These are phyloP conservation scores for Crambe crambe DNA, from an alignment of 37 sponge, comb jelly and placozoan genomes.

Conservation along the genomic window DNA sequence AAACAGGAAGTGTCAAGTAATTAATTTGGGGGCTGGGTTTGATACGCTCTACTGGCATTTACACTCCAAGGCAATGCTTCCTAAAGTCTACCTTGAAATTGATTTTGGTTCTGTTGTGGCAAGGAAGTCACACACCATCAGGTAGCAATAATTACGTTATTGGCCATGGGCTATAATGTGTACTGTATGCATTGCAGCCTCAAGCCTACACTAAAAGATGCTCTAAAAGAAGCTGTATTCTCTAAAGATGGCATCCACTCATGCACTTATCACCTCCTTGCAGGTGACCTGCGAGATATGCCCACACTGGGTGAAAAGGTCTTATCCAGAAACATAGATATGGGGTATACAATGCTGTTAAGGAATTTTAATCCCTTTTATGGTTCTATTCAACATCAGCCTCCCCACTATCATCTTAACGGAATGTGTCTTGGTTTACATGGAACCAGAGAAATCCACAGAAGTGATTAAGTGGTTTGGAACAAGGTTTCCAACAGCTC, in stretches of 20 bases:
- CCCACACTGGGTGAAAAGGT: conserved; percentile 39
- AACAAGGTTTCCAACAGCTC: conserved; percentile 42
- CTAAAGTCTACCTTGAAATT: conserved; percentile 63
- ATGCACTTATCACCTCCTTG: conserved; percentile 46
- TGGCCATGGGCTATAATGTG: neutral
- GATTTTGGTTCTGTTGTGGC: conserved; percentile 64
- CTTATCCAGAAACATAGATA: conserved; percentile 44
- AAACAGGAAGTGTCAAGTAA: conserved; percentile 63
- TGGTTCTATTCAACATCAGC: too few species aligned
- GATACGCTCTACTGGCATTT: conserved; percentile 88
- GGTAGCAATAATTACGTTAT: conserved; percentile 8
- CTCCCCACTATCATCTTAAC: conserved; percentile 79
- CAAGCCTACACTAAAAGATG: conserved; percentile 9
- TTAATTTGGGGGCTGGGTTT: conserved; percentile 89
- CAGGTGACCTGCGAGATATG: conserved; percentile 70
- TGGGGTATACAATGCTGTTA: too few species aligned
- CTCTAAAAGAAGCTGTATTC: conserved; percentile 5
- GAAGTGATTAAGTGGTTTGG: conserved; percentile 76
- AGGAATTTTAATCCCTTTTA: too few species aligned
- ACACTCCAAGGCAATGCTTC: conserved; percentile 14
- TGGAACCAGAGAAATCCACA: conserved; percentile 58
- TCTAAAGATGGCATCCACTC: conserved; percentile 47
- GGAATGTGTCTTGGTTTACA: conserved; percentile 89
- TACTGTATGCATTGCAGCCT: neutral
- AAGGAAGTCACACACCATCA: conserved; percentile 56